Evolutionary conservation across 2,888 invertebrate genomes (phyloP), one percentile per base, ranked within the genome.

Genomic region (Coenonympha arcania): DNA sequence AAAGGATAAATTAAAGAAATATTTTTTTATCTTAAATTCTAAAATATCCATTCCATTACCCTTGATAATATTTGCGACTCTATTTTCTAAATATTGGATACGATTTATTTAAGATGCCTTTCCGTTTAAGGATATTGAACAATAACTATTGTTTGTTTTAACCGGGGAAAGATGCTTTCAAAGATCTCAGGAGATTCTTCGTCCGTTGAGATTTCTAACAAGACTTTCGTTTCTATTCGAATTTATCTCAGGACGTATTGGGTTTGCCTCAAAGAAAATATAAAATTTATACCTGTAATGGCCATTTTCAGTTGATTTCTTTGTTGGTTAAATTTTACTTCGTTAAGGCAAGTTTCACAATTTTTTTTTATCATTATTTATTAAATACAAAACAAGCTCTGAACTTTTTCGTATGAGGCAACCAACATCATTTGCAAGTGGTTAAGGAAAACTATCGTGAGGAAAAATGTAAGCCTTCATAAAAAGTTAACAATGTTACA

Each of bases 201-300:
- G 52, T 58, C 52, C 56, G 28, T 47, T 33, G 50, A 58, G 49
- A 54, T 58, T 53, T 56, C 54, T 58, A 58, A 56, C 58, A 53
- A 50, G 57, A 39, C 54, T 58, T 56, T 56, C 56, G 48, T 56
- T 54, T 58, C 54, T 49, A 56, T 58, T 56, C 52, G 49, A 58
- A 58, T 56, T 54, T 58, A 52, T 56, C 47, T 50, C 39, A 49
- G 47, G 48, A 47, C 49, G 57, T 58, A 58, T 58, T 49, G 51
- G 48, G 52, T 58, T 55, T 36, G 45, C 49, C 48, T 58, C 52
- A 53, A 56, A 53, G 58, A 47, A 56, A 58, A 55, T 51, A 54
- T 54, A 15, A 13, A 54, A 47, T 56, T 51, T 54, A 54, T 42
- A n/a, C 47, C 46, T 44, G 50, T 54, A 47, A 56, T 49, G 50